phyloP scores from a whole-genome alignment of 1,140 invertebrate species.

The Epicauta chinensis region DNA sequence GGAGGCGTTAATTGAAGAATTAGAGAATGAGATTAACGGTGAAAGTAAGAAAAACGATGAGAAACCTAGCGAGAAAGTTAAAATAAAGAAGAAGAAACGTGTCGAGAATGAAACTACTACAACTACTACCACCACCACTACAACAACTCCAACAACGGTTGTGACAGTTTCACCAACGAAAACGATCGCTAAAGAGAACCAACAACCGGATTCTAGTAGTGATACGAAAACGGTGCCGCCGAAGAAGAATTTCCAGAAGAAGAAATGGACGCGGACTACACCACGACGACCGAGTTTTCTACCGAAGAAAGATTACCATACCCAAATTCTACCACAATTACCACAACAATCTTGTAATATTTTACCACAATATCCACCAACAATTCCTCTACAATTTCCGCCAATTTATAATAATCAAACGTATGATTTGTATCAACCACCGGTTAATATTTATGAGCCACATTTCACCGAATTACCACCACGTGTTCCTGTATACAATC shows the following conservation, averaged over 20 bases:
- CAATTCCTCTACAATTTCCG: neutral
- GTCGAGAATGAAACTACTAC: too few relatives aligned
- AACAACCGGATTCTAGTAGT: too few relatives aligned
- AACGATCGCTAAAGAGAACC: too few relatives aligned
- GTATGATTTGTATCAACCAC: conserved; percentile 1
- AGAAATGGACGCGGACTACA: too few relatives aligned
- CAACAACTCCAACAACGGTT: too few relatives aligned
- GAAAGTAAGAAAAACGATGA: conserved; percentile 7
- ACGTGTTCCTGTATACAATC: conserved; percentile 16
- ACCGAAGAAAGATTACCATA: neutral
- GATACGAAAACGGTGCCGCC: too few relatives aligned
- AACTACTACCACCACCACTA: too few relatives aligned
- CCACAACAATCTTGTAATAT: neutral
- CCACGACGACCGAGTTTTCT: neutral
- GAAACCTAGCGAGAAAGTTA: too few relatives aligned
- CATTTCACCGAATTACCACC: conserved; percentile 1
- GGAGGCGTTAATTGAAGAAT: conserved; percentile 40
- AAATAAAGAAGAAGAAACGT: too few relatives aligned
- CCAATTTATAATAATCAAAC: neutral
- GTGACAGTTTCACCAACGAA: too few relatives aligned
- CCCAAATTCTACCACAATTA: neutral
- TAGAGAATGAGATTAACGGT: conserved; percentile 40
- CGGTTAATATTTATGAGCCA: neutral
- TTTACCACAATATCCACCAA: neutral
- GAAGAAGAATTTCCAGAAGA: too few relatives aligned